A percentile compares a stretch with the other conserved stretches of the same genome.
Conservation (phyloP, 1,140 invertebrate genomes). For the Sarcophaga peregrina region DNA sequence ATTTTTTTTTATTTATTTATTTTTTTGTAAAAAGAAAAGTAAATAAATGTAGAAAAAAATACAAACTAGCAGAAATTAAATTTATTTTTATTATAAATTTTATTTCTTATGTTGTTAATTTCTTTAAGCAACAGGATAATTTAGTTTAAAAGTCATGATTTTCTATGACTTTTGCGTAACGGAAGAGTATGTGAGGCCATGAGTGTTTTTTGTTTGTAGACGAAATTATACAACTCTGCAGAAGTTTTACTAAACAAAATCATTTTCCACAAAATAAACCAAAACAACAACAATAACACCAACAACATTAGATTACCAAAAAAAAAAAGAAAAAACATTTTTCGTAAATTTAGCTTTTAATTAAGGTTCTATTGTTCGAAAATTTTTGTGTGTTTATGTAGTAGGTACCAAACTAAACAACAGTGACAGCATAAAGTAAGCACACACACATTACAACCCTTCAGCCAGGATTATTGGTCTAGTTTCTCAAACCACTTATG, state of each 20-base stretch:
- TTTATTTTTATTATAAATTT: not conserved
- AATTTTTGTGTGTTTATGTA: not conserved
- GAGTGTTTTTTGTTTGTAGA: not conserved
- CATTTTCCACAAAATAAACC: not conserved
- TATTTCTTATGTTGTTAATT: not conserved
- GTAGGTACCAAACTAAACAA: not conserved
- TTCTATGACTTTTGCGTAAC: not conserved
- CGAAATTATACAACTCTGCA: not conserved
- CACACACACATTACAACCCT: too few species aligned
- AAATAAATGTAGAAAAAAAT: not conserved
- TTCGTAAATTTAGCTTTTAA: slow-evolving; percentile 6
- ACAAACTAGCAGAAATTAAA: not conserved
- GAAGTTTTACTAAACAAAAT: slow-evolving; percentile 6
- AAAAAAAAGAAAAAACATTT: not conserved
- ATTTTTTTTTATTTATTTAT: not conserved
- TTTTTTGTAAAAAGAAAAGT: not conserved
- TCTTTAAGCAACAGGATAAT: not conserved
- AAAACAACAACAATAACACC: too few species aligned
- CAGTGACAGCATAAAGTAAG: not conserved
- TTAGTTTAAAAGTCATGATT: slow-evolving; percentile 5
- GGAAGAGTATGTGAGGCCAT: too few species aligned
- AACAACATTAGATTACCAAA: too few species aligned
- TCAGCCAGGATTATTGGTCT: too few species aligned
- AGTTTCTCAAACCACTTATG: too few species aligned
- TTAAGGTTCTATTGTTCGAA: not conserved